These are phyloP conservation scores for Poeciliopsis turneri DNA, from an alignment of 2,797 vertebrate genomes.

Conservation along the genomic window DNA sequence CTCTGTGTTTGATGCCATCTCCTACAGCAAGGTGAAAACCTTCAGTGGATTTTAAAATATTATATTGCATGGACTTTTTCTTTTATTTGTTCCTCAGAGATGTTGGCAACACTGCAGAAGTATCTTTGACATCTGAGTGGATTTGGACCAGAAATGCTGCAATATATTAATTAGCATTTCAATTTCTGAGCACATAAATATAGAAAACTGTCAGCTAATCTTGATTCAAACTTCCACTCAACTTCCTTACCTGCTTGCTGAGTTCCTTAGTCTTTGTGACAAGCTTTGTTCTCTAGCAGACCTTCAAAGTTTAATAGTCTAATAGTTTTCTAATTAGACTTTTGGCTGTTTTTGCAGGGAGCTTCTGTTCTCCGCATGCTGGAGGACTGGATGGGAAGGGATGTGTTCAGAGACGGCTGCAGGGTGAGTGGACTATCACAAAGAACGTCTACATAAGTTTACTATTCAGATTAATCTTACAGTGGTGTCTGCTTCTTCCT, in stretches of 20 bases:
- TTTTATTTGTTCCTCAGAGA: not conserved
- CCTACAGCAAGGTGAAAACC: conserved; percentile 91
- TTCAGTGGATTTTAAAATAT: not conserved
- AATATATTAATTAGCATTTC: not conserved
- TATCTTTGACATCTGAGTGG: not conserved
- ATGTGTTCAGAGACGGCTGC: conserved; percentile 87
- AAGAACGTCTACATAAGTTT: not conserved
- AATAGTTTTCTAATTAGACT: not conserved
- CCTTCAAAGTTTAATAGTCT: not conserved
- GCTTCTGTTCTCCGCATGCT: conserved; percentile 95
- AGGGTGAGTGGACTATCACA: conserved; percentile 77
- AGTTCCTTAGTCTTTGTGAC: not conserved
- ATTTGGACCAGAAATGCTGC: not conserved
- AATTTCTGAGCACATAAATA: not conserved
- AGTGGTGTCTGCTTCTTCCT: not conserved
- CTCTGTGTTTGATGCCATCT: conserved; percentile 95
- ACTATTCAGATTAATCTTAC: not conserved
- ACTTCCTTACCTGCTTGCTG: not conserved
- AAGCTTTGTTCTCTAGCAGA: not conserved
- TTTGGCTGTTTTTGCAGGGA: conserved; percentile 77
- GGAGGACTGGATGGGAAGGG: conserved; percentile 88
- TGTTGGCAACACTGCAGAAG: not conserved
- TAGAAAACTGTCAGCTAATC: not conserved
- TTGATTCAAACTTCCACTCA: not conserved
- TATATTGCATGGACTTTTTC: not conserved